These are phyloP conservation scores for Pipistrellus kuhlii DNA, from an alignment of 2,797 vertebrate species.

Conservation along the genomic window DNA sequence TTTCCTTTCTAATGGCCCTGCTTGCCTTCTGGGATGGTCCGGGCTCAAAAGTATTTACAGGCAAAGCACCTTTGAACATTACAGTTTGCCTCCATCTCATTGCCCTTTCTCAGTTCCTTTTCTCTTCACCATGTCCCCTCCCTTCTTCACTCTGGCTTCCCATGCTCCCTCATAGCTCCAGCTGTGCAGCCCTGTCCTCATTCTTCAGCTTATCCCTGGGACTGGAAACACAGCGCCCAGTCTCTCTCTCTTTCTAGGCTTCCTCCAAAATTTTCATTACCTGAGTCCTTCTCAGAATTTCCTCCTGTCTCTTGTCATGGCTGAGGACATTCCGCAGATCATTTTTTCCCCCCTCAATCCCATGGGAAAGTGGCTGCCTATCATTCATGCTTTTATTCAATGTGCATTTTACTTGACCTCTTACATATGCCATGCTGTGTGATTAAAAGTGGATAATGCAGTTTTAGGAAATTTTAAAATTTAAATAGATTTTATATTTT, in stretches of 20 bases:
- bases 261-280: not conserved
- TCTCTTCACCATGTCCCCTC: not conserved
- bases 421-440: not conserved
- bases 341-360: not conserved
- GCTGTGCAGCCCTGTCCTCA: not conserved
- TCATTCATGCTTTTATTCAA: not conserved
- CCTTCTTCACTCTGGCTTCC: not conserved
- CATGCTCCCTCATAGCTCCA: rapidly evolving
- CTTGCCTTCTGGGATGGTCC: not conserved
- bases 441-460: not conserved
- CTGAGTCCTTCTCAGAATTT: not conserved
- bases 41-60: not conserved
- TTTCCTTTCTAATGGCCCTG: not conserved
- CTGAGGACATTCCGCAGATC: not conserved
- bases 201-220: not conserved
- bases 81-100: not conserved
- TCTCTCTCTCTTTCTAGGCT: not conserved
- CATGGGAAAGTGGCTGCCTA: not conserved
- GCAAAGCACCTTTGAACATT: too few relatives aligned
- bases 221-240: rapidly evolving
- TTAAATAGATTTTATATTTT: not conserved
- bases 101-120: not conserved
- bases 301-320: not conserved
- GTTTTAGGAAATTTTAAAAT: not conserved
- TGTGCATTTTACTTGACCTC: not conserved